These are phyloP conservation scores for Pangasius krempfi DNA, from an alignment of 2,797 vertebrate genomes.

Conservation along the genomic window DNA sequence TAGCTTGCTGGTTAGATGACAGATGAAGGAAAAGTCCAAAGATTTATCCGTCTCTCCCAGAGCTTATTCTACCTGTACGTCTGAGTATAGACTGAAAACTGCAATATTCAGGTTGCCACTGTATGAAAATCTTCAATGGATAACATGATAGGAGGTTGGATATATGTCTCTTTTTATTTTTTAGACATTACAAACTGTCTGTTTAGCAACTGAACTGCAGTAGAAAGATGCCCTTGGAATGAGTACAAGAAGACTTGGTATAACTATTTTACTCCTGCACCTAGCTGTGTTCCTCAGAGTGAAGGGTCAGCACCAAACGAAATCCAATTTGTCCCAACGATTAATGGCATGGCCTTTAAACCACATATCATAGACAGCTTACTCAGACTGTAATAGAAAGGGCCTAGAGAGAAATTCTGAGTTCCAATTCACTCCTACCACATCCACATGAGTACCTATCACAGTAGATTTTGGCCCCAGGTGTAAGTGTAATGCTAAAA, in stretches of 20 bases:
- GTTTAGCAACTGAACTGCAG: background rate
- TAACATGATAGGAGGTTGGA: background rate
- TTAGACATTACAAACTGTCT: background rate
- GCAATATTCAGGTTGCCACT: background rate
- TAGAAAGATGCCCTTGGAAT: background rate
- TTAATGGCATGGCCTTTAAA: conserved; percentile 74
- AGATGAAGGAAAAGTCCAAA: conserved; percentile 58
- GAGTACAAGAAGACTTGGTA: background rate
- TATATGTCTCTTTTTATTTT: background rate
- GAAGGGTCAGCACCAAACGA: conserved; percentile 68
- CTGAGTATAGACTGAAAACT: background rate
- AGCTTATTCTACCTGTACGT: conserved; percentile 65
- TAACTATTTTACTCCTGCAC: conserved; percentile 36
- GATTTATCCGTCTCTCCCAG: conserved; percentile 50
- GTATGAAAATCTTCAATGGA: background rate
- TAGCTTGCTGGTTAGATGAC: conserved; percentile 57
- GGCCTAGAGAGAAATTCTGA: conserved; percentile 74
- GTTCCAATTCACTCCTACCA: conserved; percentile 29
- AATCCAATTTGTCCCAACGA: conserved; percentile 75
- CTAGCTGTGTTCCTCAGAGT: conserved; percentile 52
- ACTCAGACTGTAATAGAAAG: conserved; percentile 79
- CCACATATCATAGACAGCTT: conserved; percentile 72
- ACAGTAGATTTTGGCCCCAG: conserved; percentile 70
- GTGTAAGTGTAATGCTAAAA: conserved; percentile 68
- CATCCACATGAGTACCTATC: conserved; percentile 71